Evolutionary conservation across 2,113 vertebrate species (phyloP).

Genomic region (Thomomys bottae): DNA sequence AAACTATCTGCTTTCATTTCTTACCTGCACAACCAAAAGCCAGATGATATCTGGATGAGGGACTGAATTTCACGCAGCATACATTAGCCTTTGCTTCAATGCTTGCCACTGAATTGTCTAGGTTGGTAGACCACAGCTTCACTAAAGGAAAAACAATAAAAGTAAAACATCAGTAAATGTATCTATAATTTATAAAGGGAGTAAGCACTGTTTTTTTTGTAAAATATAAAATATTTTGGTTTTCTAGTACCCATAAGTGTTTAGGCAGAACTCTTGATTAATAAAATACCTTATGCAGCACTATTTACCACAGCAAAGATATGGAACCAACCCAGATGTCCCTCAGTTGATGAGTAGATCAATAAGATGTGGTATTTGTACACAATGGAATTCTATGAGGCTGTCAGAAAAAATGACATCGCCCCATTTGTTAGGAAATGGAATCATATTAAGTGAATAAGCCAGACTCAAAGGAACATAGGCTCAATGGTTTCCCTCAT

Average conservation of each 20-base stretch:
- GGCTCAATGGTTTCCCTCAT: too few relatives aligned
- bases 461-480: too few relatives aligned
- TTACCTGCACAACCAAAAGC: conserved; percentile 99
- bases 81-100: conserved; percentile 99
- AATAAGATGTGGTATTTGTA: too few relatives aligned
- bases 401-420: too few relatives aligned
- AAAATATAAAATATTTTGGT: background rate
- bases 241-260: background rate
- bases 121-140: conserved; percentile 98
- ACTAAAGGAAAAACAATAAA: conserved; percentile 86
- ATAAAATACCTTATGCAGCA: background rate
- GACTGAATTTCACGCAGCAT: conserved; percentile 99
- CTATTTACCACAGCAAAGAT: too few relatives aligned
- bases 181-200: background rate
- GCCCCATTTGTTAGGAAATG: too few relatives aligned
- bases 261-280: background rate
- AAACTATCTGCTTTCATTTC: conserved; percentile 56
- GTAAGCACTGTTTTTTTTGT: background rate
- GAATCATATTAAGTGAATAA: too few relatives aligned
- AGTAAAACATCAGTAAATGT: conserved; percentile 25
- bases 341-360: too few relatives aligned
- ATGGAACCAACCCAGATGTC: too few relatives aligned
- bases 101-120: conserved; percentile 98
- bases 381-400: too few relatives aligned
- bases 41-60: conserved; percentile 97